Conservation (phyloP, 2,113 vertebrate genomes). For the Hydrolagus affinis region DNA sequence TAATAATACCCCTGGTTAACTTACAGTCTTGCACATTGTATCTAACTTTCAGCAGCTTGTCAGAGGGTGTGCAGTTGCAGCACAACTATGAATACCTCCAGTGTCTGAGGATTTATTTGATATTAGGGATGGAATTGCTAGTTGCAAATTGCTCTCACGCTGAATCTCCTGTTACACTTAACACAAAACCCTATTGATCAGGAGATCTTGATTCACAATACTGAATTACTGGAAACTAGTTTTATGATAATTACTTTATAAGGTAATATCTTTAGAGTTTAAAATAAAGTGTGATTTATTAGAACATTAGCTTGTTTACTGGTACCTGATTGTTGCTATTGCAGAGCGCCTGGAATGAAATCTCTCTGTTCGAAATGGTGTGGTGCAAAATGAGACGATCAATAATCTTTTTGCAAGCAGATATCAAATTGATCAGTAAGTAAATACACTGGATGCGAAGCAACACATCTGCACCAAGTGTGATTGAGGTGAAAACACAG, state of each 20-base stretch:
- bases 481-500: neutral
- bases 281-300: neutral
- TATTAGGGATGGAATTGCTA: neutral
- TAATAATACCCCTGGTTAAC: constrained; percentile 5
- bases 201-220: neutral
- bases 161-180: neutral
- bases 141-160: constrained; percentile 2
- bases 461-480: neutral
- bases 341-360: neutral
- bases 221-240: constrained; percentile 16
- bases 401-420: constrained; percentile 7
- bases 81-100: neutral
- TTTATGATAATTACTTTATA: constrained; percentile 9
- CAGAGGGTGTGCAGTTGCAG: neutral
- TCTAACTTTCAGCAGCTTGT: constrained; percentile 12
- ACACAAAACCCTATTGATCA: neutral
- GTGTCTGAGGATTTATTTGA: constrained; percentile 10
- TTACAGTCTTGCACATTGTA: neutral
- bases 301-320: constrained; percentile 3
- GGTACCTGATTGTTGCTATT: neutral
- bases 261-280: neutral
- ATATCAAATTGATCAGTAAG: constrained; percentile 3
- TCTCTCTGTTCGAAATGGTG: neutral
- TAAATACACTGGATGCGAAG: neutral
- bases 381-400: constrained; percentile 15